Base-by-base conservation (phyloP, 2,888 invertebrate species). In the Blastobasis adustella region DNA sequence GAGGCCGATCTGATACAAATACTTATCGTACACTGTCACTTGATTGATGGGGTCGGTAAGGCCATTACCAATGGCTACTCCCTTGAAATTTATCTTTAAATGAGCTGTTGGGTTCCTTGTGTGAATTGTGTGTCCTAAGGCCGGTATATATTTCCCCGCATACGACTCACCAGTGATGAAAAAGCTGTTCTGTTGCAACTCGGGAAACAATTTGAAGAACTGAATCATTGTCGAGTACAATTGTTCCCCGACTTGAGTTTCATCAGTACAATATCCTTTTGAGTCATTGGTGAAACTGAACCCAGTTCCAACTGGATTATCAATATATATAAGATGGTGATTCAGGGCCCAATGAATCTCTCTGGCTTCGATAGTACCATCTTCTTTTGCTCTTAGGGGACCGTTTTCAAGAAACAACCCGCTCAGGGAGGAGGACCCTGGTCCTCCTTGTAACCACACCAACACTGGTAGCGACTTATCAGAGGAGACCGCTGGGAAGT, bases 251-350 rank as follows among this genome's bases (percentile, higher is more conserved):
- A 98, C 95, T 70, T 94, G 92, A 0, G 90, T 91, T 77, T 97
- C 93, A 73, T 95, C 93, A 5, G 84, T 91, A 7, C 94, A 94
- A 78, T 94, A 97, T 0, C 97, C 97, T 51, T 79, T 90, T 23
- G 93, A 92, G 51, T 91, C 79, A 4, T 92, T 90, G 0, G 97
- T 96, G 67, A 96, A 97, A 79, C 97, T 97, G 73, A 94, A 98
- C 0, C 98, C 98, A 3, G 96, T 94, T 1, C 96, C 96, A 0
- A 96, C 98, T 0, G 98, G 98, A 76, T 96, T 98, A 76, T 98
- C 98, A 53, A 98, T 94, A 73, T 95, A 98, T 50, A 98, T 90
- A 45, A 98, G 79, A 61, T 94, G 93, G 73, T 95, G 95, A 5
- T 91, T 92, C 44, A 90, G 79, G 51, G 92, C 93, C 98, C 98